phyloP scores from a whole-genome alignment of 2,113 vertebrate genomes.

The Copsychus sechellarum region DNA sequence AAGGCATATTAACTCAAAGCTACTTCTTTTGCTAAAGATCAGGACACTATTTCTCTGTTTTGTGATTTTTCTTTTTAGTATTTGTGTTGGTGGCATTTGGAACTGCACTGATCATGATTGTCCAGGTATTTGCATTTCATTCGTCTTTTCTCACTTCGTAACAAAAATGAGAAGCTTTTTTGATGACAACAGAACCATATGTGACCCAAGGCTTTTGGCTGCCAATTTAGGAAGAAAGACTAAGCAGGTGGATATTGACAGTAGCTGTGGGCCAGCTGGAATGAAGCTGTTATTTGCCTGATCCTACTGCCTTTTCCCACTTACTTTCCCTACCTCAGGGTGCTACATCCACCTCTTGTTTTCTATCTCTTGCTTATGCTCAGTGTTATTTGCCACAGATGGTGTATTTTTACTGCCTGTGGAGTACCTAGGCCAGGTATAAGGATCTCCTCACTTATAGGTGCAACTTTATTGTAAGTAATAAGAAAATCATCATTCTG shows the following conservation, averaged over 20 bases:
- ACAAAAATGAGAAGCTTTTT: not conserved
- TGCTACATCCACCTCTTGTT: not conserved
- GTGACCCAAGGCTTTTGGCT: not conserved
- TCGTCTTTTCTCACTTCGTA: not conserved
- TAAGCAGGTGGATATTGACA: not conserved
- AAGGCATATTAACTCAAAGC: not conserved
- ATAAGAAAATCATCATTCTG: not conserved
- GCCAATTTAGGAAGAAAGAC: not conserved
- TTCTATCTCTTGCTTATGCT: not conserved
- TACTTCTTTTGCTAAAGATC: not conserved
- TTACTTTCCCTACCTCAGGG: not conserved
- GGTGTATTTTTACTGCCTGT: not conserved
- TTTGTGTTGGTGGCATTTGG: constrained; percentile 92
- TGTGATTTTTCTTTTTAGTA: constrained; percentile 72
- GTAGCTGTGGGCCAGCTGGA: not conserved
- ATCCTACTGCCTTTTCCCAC: not conserved
- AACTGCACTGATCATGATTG: constrained; percentile 97
- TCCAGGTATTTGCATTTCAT: constrained; percentile 81
- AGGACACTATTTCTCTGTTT: not conserved
- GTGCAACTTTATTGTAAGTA: not conserved
- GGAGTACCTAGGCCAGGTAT: not conserved
- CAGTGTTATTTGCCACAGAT: not conserved
- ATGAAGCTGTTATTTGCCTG: not conserved
- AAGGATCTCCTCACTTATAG: not conserved
- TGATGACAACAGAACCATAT: not conserved